A percentile compares a stretch with the other conserved stretches of the same genome.
phyloP scores from a whole-genome alignment of 2,888 invertebrate genomes.

The Aquatica leii region DNA sequence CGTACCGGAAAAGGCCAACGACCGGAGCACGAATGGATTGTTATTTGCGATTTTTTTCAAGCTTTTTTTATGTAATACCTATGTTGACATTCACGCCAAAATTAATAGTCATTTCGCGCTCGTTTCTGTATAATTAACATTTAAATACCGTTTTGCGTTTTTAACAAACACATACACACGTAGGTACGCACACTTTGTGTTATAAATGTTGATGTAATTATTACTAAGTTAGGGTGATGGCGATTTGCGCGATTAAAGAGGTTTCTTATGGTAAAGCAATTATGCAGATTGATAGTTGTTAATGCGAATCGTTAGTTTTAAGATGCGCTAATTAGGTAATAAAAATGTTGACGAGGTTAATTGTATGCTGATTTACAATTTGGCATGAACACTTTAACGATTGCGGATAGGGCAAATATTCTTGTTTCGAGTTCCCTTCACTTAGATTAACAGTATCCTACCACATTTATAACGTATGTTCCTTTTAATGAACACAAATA shows the following conservation, averaged over 20 bases:
- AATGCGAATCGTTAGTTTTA: background rate
- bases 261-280: background rate
- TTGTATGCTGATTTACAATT: slow-evolving; percentile 11
- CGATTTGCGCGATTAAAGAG: no score
- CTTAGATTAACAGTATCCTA: slow-evolving; percentile 6
- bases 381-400: background rate
- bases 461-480: background rate
- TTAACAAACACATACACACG: background rate
- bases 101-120: slow-evolving; percentile 41
- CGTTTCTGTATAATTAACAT: slow-evolving; percentile 32
- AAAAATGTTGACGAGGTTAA: slow-evolving; percentile 21
- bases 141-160: slow-evolving; percentile 7
- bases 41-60: slow-evolving; percentile 43
- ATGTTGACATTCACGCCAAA: slow-evolving; percentile 40
- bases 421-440: slow-evolving; percentile 26
- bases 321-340: background rate
- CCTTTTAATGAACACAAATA: no score
- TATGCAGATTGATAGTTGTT: background rate
- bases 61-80: slow-evolving; percentile 36
- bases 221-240: no score
- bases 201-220: no score
- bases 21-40: slow-evolving; percentile 39
- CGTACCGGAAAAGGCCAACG: slow-evolving; percentile 41
- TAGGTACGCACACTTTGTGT: no score
- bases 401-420: slow-evolving; percentile 18